Evolutionary conservation across 2,797 vertebrate genomes (phyloP), one percentile per base, ranked within the genome.

Genomic region (Rhynchotus rufescens): DNA sequence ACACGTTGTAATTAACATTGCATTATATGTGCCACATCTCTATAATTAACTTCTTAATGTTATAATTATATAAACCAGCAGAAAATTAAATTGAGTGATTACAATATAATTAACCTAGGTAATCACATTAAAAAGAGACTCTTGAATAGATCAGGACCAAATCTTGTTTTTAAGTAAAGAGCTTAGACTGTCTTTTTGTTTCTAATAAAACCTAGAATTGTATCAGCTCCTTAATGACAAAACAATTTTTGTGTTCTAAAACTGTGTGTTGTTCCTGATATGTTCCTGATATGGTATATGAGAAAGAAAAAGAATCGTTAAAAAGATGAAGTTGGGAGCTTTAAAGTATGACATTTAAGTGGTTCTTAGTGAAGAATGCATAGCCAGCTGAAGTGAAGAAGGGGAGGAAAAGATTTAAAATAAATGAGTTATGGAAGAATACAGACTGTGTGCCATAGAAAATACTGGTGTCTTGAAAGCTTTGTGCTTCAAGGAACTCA

Each of bases 21-120:
- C 23, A 68, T 91, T 83, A 72, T 14, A 12, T 9, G 30, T 61
- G 61, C 36, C 67, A 56, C 14, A 72, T 65, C 15, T 26, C 79
- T 64, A n/a, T 44, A 49, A 84, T 91, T 92, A 68, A 73, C 81
- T 87, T 75, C 62, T 62, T 71, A 11, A 60, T 22, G 13, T 25
- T 75, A 25, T 72, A 80, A 78, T 92, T 96, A 85, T 54, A 80
- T 81, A 91, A 91, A 73, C 7, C 23, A 76, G 40, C 76, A 90
- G 26, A 89, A 93, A 91, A 75, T 75, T 80, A 84, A 86, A 88
- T 57, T 22, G 44, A 88, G 28, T 64, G 40, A 79, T 88, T 94
- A 62, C 22, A 89, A 80, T 42, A 74, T 51, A 77, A 85, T 68
- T 88, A 59, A 47, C 22, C 60, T 57, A 84, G 84, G 44, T 32